Evolutionary conservation across 1,140 invertebrate species (phyloP), one percentile per base, ranked within the genome.

Genomic region (Sitophilus oryzae): DNA sequence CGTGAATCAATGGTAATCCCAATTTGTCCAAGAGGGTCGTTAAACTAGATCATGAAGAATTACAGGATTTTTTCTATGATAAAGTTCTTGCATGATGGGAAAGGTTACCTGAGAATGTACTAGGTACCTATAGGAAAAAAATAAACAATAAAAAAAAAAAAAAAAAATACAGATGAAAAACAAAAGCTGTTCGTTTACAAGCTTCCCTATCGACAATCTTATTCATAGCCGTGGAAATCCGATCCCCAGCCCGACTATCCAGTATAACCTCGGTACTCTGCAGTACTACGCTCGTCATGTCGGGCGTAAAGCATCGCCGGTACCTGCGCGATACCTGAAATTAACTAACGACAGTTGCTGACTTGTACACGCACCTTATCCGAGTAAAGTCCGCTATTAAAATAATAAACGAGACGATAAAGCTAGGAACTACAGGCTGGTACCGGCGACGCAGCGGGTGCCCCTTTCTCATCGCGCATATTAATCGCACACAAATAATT

Each of bases 351-450:
- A 20, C 23, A 43, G 25, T 56, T 56, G 46, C 38, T 5, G 37
- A 49, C 36, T 56, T 20, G 37, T 49, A 65, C 63, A 61, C 54
- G 63, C 53, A 61, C 51, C 60, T 58, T 62, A 63, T 11, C 51
- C 54, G 50, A 58, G 61, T 63, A 65, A 65, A 65, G 53, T 65
- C 59, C 48, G 57, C 65, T 61, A 66, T 66, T 66, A 65, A 65
- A 65, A 66, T 66, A 66, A 65, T 62, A 66, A 66, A 66, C 56
- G 65, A 59, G 59, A 56, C 63, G 60, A 66, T 66, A 65, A 66
- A 65, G 55, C 63, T 66, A 66, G 63, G 55, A 58, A 65, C 65
- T 66, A 66, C 63, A 63, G 56, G 62, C 59, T 59, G 60, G 65
- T 61, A 66, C 63, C 63, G 65, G 65, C 61, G 65, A 59, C 63